A percentile compares a stretch with the other conserved stretches of the same genome.
phyloP scores from a whole-genome alignment of 2,797 vertebrate genomes.

The Esox lucius region DNA sequence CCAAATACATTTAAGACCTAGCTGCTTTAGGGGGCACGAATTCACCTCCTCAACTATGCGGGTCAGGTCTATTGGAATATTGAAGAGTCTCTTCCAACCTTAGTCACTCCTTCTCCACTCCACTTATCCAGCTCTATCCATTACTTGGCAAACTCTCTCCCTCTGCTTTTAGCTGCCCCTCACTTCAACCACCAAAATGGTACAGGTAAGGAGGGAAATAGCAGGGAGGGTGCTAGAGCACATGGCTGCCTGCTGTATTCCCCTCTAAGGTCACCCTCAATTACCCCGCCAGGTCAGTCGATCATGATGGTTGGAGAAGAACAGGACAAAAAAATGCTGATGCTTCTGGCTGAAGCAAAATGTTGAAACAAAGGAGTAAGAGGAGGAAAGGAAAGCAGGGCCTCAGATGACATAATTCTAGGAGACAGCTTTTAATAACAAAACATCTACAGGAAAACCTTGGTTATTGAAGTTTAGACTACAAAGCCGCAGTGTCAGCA shows the following conservation, averaged over 20 bases:
- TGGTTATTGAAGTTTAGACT: constrained; percentile 8
- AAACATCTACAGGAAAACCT: constrained; percentile 18
- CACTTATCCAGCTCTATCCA: neutral
- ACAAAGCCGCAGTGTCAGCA: neutral
- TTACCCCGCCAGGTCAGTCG: constrained; percentile 49
- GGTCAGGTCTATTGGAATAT: neutral
- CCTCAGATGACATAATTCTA: constrained; percentile 20
- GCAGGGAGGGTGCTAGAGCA: neutral
- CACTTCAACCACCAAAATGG: neutral
- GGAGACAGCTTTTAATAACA: constrained; percentile 7
- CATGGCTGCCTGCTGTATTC: constrained; percentile 37
- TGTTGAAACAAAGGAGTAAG: constrained; percentile 19
- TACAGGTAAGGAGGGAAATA: neutral
- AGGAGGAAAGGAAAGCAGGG: constrained; percentile 16
- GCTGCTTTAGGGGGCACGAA: neutral
- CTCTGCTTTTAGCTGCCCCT: neutral
- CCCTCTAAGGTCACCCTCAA: constrained; percentile 50
- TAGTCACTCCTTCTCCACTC: too few species aligned
- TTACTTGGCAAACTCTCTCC: neutral
- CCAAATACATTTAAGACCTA: constrained; percentile 18
- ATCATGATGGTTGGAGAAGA: constrained; percentile 32
- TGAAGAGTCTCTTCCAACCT: neutral
- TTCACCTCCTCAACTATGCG: neutral
- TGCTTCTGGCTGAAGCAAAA: constrained; percentile 36
- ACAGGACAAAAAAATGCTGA: constrained; percentile 17